Percentiles rank a stretch among this genome's conserved stretches.
Evolutionary conservation across 2,888 invertebrate genomes (phyloP).

Genomic region (Rotaria magnacalcarata): DNA sequence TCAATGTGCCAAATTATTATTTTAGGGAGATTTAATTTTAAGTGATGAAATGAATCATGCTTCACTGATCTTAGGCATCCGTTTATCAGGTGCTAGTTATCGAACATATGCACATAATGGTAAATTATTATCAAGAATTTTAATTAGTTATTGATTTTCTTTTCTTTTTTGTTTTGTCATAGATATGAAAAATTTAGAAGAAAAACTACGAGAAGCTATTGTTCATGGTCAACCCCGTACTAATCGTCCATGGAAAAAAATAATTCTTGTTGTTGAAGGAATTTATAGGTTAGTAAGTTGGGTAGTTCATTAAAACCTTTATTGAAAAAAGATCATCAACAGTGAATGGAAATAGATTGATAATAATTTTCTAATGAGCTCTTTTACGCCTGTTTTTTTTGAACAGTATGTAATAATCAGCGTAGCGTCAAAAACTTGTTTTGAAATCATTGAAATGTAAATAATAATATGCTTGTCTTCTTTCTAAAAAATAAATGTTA

Average conservation of each 20-base stretch:
- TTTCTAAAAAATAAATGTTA: no score
- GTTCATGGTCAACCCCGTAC: slow-evolving; percentile 74
- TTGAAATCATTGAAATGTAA: no score
- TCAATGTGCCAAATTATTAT: slow-evolving; percentile 57
- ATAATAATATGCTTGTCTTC: no score
- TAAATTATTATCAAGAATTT: slow-evolving; percentile 49
- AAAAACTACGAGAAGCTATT: slow-evolving; percentile 70
- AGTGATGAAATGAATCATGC: slow-evolving; percentile 97
- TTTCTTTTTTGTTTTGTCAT: slow-evolving; percentile 46
- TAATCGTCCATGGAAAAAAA: slow-evolving; percentile 78
- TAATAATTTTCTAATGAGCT: no score
- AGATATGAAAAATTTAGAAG: slow-evolving; percentile 79
- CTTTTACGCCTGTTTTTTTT: no score
- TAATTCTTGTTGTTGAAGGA: slow-evolving; percentile 86
- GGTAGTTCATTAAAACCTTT: slow-evolving; percentile 46
- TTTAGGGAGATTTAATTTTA: slow-evolving; percentile 67
- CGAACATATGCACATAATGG: slow-evolving; percentile 72
- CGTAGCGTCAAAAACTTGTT: no score
- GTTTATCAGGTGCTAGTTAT: slow-evolving; percentile 77
- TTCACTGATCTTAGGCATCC: slow-evolving; percentile 84
- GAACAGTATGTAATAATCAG: no score
- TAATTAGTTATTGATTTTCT: not conserved
- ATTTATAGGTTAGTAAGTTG: slow-evolving; percentile 67
- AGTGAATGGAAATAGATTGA: no score
- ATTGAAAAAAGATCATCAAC: no score